A percentile compares a stretch with the other conserved stretches of the same genome.
phyloP scores from a whole-genome alignment of 1,140 invertebrate species.

The Anthonomus grandis region DNA sequence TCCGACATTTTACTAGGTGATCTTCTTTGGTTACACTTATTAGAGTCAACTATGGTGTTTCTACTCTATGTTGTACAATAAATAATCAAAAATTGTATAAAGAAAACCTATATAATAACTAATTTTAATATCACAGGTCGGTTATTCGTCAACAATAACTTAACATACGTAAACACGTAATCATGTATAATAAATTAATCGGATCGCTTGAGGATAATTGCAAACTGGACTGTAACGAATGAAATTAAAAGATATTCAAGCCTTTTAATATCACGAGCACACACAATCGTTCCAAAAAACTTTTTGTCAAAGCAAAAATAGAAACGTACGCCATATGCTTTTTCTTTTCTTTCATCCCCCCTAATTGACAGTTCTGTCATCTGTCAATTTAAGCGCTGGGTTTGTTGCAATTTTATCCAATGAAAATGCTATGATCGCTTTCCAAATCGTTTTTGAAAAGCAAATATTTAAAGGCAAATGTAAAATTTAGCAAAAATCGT shows the following conservation, averaged over 20 bases:
- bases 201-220: constrained; percentile 30
- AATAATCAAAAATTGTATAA: constrained; percentile 42
- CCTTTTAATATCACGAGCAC: constrained; percentile 26
- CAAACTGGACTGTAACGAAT: constrained; percentile 26
- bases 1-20: constrained; percentile 29
- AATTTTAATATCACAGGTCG: constrained; percentile 46
- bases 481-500: too few relatives aligned
- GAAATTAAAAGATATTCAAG: constrained; percentile 22
- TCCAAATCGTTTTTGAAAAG: too few relatives aligned
- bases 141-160: constrained; percentile 44
- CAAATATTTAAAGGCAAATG: too few relatives aligned
- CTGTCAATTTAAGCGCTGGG: too few relatives aligned
- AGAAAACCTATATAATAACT: constrained; percentile 41
- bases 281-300: constrained; percentile 16
- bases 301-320: constrained; percentile 43
- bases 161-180: constrained; percentile 40
- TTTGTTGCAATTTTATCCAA: too few relatives aligned
- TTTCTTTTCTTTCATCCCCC: constrained; percentile 36
- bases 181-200: constrained; percentile 36
- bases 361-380: too few relatives aligned
- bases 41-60: constrained; percentile 28
- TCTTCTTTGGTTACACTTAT: constrained; percentile 35
- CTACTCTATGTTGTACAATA: constrained; percentile 37
- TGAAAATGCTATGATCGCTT: too few relatives aligned
- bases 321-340: constrained; percentile 46